Evolutionary conservation across 1,140 invertebrate genomes (phyloP).

Genomic region (Solenopsis fugax): DNA sequence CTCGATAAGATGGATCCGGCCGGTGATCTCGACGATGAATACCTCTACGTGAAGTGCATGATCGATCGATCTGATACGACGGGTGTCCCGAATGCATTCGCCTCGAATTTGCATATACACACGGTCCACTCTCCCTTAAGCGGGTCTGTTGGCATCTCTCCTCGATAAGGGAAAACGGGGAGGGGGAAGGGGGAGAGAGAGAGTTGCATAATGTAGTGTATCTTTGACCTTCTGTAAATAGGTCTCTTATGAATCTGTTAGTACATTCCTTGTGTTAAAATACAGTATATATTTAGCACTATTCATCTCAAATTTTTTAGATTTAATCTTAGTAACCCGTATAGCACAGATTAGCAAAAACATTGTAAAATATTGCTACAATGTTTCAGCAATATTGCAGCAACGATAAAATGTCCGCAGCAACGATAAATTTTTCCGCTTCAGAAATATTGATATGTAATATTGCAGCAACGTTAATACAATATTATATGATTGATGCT

Average conservation of each 20-base stretch:
- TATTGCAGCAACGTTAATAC: too few relatives aligned
- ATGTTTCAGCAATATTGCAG: too few relatives aligned
- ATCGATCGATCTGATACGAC: slow-evolving; percentile 23
- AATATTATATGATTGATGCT: too few relatives aligned
- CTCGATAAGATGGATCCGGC: slow-evolving; percentile 35
- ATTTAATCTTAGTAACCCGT: neutral
- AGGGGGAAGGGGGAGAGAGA: neutral
- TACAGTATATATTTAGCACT: neutral
- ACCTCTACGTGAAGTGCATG: slow-evolving; percentile 23
- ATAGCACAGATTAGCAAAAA: too few relatives aligned
- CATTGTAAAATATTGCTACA: too few relatives aligned
- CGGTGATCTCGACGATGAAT: slow-evolving; percentile 42
- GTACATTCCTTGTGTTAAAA: neutral
- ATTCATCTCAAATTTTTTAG: neutral
- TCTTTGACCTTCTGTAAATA: slow-evolving; percentile 40
- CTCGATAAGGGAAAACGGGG: neutral
- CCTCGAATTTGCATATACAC: slow-evolving; percentile 48
- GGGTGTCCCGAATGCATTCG: slow-evolving; percentile 5
- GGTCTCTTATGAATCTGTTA: neutral
- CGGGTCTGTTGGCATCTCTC: slow-evolving; percentile 9
- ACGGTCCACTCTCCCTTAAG: slow-evolving; percentile 27
- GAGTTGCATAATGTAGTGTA: slow-evolving; percentile 31
- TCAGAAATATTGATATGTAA: too few relatives aligned
- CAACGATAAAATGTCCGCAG: too few relatives aligned
- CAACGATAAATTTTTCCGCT: too few relatives aligned